phyloP scores from a whole-genome alignment of 2,888 invertebrate genomes.

The Dolomedes plantarius region DNA sequence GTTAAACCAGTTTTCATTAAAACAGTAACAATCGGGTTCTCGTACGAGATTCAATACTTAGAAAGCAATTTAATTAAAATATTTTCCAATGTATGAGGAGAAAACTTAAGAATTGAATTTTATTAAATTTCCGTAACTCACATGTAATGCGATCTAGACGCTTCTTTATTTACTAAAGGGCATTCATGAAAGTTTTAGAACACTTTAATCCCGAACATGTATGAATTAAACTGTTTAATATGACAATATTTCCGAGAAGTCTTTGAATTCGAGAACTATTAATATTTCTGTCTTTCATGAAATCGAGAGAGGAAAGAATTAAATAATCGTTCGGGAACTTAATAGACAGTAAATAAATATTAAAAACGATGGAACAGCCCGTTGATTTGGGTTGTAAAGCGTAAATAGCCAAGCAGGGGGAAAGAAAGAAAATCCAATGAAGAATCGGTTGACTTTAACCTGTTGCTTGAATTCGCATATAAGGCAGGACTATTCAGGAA shows the following conservation, averaged over 20 bases:
- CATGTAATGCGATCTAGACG: conserved; percentile 18
- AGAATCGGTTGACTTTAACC: no score
- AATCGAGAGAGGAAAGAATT: background rate
- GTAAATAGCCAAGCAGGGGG: background rate
- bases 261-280: background rate
- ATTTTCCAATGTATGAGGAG: background rate
- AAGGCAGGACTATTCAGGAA: no score
- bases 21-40: background rate
- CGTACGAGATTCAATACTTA: background rate
- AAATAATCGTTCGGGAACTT: background rate
- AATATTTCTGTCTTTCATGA: background rate
- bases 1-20: background rate
- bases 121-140: conserved; percentile 12
- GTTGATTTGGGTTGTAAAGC: background rate
- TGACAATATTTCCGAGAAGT: background rate
- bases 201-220: background rate
- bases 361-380: background rate
- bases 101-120: conserved; percentile 15
- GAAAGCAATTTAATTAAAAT: conserved; percentile 16
- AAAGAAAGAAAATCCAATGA: background rate
- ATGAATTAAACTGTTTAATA: conserved; percentile 2
- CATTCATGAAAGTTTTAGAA: background rate
- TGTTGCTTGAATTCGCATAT: no score
- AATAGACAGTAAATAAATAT: background rate
- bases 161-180: background rate